phyloP scores from a whole-genome alignment of 2,113 vertebrate genomes.

The Syngnathus scovelli region DNA sequence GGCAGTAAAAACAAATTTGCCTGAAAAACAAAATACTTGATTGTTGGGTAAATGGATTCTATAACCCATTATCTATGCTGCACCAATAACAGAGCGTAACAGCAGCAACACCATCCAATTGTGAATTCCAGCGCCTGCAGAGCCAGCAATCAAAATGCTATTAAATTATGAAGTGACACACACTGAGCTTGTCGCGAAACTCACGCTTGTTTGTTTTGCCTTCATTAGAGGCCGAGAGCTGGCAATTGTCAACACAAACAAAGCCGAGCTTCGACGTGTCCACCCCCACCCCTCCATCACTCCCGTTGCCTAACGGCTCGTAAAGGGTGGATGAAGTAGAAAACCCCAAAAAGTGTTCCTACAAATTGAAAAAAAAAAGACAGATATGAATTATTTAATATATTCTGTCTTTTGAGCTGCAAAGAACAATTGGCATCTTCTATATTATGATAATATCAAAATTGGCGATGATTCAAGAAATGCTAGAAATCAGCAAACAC shows the following conservation, averaged over 20 bases:
- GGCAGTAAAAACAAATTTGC: constrained; percentile 5
- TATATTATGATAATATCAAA: no score
- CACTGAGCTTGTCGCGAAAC: constrained; percentile 23
- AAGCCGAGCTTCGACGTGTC: neutral
- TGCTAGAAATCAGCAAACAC: no score
- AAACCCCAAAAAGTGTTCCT: neutral
- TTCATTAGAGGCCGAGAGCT: constrained; percentile 40
- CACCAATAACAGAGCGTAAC: neutral
- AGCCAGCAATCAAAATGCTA: constrained; percentile 50
- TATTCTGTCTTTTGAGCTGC: no score
- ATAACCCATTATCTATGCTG: constrained; percentile 7
- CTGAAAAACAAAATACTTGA: neutral
- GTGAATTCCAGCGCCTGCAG: constrained; percentile 40
- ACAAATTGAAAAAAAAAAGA: no score
- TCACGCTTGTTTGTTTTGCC: constrained; percentile 53
- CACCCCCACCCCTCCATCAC: neutral
- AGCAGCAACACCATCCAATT: neutral
- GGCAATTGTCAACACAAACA: constrained; percentile 45
- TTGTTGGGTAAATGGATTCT: constrained; percentile 20
- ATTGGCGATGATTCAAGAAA: neutral
- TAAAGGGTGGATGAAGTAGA: neutral
- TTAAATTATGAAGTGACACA: constrained; percentile 57
- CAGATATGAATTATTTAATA: no score
- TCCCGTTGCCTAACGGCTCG: neutral
- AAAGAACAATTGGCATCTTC: no score